phyloP scores from a whole-genome alignment of 2,888 invertebrate genomes.

The Sinohyriopsis cumingii region DNA sequence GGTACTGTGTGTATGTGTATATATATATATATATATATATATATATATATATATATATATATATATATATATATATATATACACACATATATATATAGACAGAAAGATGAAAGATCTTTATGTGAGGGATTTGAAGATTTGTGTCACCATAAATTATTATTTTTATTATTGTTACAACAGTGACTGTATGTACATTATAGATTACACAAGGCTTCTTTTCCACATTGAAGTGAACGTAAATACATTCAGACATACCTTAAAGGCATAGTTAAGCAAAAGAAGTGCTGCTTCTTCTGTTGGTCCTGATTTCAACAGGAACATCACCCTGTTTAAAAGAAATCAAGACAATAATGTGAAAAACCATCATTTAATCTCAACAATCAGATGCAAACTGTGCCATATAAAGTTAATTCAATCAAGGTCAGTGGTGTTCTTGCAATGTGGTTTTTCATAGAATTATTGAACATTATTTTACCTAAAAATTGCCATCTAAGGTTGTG shows the following conservation, averaged over 20 bases:
- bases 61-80: too few species aligned
- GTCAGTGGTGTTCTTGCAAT: too few species aligned
- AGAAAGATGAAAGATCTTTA: too few species aligned
- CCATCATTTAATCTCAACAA: neutral
- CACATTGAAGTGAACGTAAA: neutral
- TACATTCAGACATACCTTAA: constrained; percentile 20
- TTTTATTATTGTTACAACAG: neutral
- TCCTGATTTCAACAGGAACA: constrained; percentile 50
- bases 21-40: too few species aligned
- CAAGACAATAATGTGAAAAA: constrained; percentile 6
- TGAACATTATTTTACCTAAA: too few species aligned
- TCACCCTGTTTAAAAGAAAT: constrained; percentile 40
- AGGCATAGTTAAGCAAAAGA: constrained; percentile 37
- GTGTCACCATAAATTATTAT: constrained; percentile 20
- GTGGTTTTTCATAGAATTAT: too few species aligned
- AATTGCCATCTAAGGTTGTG: too few species aligned
- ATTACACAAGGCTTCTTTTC: neutral
- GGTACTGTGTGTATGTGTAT: too few species aligned
- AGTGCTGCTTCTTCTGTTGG: constrained; percentile 34
- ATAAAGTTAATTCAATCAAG: neutral
- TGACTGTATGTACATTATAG: neutral
- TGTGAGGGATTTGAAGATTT: too few species aligned
- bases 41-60: too few species aligned
- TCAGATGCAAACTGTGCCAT: neutral
- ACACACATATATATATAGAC: too few species aligned